Evolutionary conservation across 23 tunicate genomes (phyloP).

Genomic region (Trididemnum miniatum): DNA sequence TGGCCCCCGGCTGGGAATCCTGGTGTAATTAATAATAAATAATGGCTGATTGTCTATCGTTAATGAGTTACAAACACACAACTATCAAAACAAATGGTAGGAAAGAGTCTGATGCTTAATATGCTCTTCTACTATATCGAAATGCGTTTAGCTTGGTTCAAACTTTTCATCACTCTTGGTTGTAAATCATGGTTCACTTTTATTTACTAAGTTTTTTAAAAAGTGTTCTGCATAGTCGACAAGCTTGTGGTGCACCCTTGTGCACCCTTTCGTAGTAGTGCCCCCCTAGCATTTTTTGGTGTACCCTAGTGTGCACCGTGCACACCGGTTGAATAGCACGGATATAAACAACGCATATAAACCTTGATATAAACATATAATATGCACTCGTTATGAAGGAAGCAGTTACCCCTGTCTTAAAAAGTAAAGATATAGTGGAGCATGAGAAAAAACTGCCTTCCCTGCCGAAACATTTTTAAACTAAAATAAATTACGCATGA

Average conservation of each 20-base stretch:
- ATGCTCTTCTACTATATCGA: not conserved
- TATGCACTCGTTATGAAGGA: no score
- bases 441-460: no score
- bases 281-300: slow-evolving; percentile 27
- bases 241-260: slow-evolving; percentile 35
- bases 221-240: not conserved
- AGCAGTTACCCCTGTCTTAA: no score
- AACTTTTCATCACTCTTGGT: not conserved
- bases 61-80: not conserved
- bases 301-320: slow-evolving; percentile 45
- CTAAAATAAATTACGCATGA: no score
- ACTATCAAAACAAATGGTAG: not conserved
- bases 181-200: slow-evolving; percentile 15
- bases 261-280: slow-evolving; percentile 31
- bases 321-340: slow-evolving; percentile 40
- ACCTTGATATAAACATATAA: no score
- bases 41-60: not conserved
- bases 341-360: no score
- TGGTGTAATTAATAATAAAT: no score
- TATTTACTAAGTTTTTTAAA: slow-evolving; percentile 22
- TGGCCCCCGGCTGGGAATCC: no score
- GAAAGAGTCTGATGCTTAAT: not conserved
- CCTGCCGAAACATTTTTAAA: no score
- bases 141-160: not conserved
- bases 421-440: no score